These are phyloP conservation scores for Patella ulyssiponensis DNA, from an alignment of 2,888 invertebrate genomes.

Conservation along the genomic window DNA sequence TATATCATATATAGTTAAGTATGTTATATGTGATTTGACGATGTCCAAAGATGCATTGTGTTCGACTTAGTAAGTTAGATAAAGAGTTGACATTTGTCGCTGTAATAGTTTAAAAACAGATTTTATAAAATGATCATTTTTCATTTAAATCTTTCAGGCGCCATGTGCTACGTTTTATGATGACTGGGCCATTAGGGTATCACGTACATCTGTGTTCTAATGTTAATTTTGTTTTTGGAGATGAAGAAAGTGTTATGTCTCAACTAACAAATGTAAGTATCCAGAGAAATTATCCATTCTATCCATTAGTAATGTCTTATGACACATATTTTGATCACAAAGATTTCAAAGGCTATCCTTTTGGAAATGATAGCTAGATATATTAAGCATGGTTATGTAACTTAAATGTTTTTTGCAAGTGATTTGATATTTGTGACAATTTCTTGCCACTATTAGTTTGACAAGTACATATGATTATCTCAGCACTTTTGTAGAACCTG, in stretches of 20 bases:
- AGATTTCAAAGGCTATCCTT: no score
- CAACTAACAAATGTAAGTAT: slow-evolving; percentile 66
- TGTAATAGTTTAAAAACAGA: no score
- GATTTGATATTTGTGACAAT: no score
- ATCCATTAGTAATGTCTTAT: neutral
- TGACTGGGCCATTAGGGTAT: slow-evolving; percentile 69
- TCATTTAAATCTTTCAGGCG: slow-evolving; percentile 54
- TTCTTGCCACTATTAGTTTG: no score
- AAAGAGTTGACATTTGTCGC: no score
- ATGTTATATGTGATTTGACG: neutral
- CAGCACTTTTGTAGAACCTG: no score
- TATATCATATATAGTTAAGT: neutral
- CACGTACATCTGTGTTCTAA: slow-evolving; percentile 70
- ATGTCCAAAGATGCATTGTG: neutral
- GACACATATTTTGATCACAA: no score
- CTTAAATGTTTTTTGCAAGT: no score
- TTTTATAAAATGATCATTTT: no score
- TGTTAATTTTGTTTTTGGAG: slow-evolving; percentile 70
- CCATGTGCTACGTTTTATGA: slow-evolving; percentile 69
- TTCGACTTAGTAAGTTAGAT: neutral
- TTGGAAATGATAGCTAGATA: no score
- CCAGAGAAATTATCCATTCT: neutral
- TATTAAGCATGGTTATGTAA: no score
- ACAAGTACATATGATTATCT: no score
- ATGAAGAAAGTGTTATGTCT: slow-evolving; percentile 71